These are phyloP conservation scores for Anableps anableps DNA, from an alignment of 2,797 vertebrate genomes.

Conservation along the genomic window DNA sequence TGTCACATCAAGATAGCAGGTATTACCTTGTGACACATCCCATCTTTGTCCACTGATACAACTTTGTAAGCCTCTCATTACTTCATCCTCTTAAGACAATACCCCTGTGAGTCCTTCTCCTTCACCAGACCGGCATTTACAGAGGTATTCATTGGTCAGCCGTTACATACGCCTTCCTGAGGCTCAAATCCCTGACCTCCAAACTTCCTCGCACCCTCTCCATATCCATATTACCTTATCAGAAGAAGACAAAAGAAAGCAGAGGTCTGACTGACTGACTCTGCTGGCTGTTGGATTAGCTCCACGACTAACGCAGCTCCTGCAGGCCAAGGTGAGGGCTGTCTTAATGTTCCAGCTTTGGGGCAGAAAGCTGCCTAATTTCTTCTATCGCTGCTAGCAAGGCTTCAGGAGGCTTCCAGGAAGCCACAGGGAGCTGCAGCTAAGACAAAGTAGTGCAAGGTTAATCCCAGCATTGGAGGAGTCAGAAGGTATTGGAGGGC, in stretches of 20 bases:
- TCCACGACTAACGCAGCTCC: slow-evolving; percentile 48
- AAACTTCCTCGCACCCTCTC: slow-evolving; percentile 61
- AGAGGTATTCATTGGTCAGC: slow-evolving; percentile 66
- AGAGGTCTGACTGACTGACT: slow-evolving; percentile 66
- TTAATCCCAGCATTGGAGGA: slow-evolving; percentile 69
- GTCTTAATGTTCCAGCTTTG: slow-evolving; percentile 74
- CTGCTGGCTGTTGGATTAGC: slow-evolving; percentile 74
- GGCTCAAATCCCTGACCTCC: slow-evolving; percentile 41
- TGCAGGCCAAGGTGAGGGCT: slow-evolving; percentile 73
- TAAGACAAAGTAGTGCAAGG: slow-evolving; percentile 73
- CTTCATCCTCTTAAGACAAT: slow-evolving; percentile 76
- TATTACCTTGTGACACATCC: slow-evolving; percentile 43
- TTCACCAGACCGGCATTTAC: slow-evolving; percentile 50
- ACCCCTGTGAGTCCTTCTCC: slow-evolving; percentile 46
- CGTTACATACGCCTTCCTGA: slow-evolving; percentile 47
- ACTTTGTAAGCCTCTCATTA: slow-evolving; percentile 66
- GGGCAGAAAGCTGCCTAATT: slow-evolving; percentile 73
- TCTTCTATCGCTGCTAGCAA: slow-evolving; percentile 66
- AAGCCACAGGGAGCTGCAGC: slow-evolving; percentile 43
- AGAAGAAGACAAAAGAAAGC: slow-evolving; percentile 56
- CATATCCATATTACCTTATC: slow-evolving; percentile 76
- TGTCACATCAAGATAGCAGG: slow-evolving; percentile 67
- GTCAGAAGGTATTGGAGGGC: slow-evolving; percentile 61
- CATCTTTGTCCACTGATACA: slow-evolving; percentile 61
- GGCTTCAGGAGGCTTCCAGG: slow-evolving; percentile 46